These are phyloP conservation scores for Ailurus styani DNA, from an alignment of 2,113 vertebrate species.

Conservation along the genomic window DNA sequence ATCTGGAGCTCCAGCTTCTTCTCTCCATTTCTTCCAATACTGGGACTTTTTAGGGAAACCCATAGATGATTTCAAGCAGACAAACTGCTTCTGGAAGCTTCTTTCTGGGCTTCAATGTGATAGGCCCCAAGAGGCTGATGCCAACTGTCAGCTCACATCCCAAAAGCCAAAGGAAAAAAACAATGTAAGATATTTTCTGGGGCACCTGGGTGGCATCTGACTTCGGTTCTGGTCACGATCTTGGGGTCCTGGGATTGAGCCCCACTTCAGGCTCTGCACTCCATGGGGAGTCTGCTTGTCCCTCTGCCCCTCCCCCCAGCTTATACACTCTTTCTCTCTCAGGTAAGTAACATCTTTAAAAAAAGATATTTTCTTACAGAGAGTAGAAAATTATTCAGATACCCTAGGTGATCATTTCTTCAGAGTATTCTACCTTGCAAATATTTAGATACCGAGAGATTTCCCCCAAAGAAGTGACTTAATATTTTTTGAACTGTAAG, in stretches of 20 bases:
- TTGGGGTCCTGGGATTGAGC: neutral
- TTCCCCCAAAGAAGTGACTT: neutral
- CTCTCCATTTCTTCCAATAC: neutral
- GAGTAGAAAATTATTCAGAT: neutral
- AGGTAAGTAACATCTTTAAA: neutral
- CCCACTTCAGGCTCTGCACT: neutral
- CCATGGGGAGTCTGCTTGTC: neutral
- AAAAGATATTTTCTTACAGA: neutral
- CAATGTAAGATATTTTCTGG: neutral
- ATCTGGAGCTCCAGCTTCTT: neutral
- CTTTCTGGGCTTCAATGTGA: neutral
- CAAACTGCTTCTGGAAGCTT: neutral
- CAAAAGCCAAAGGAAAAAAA: neutral
- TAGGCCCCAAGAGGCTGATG: neutral
- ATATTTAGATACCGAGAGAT: neutral
- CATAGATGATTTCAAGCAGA: neutral
- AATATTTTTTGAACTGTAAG: neutral
- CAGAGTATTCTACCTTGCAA: neutral
- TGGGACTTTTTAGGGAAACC: neutral
- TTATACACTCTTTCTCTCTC: neutral
- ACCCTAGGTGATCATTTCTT: neutral
- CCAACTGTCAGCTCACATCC: neutral
- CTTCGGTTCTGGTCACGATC: neutral
- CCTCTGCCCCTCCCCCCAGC: neutral
- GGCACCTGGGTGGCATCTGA: neutral